A percentile compares a stretch with the other conserved stretches of the same genome.
phyloP scores from a whole-genome alignment of 2,797 vertebrate species.

The Thalassophryne amazonica region DNA sequence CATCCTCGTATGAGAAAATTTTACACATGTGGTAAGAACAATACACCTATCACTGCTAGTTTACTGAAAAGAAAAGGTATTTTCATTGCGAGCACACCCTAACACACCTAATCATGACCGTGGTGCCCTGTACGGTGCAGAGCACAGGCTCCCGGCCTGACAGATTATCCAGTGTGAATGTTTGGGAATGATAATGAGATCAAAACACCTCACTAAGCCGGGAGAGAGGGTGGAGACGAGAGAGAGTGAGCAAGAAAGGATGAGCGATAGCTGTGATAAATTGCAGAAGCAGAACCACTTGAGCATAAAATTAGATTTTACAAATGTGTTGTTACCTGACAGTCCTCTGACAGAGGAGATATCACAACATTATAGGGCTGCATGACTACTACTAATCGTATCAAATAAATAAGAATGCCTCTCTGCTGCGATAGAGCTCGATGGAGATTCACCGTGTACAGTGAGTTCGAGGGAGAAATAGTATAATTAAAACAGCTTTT shows the following conservation, averaged over 20 bases:
- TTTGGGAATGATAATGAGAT: conserved; percentile 81
- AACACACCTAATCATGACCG: conserved; percentile 58
- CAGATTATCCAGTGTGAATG: conserved; percentile 77
- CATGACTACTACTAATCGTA: conserved; percentile 79
- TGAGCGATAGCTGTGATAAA: conserved; percentile 78
- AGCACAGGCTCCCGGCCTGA: conserved; percentile 62
- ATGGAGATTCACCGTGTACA: conserved; percentile 54
- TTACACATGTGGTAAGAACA: conserved; percentile 18
- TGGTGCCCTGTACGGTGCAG: conserved; percentile 55
- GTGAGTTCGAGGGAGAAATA: conserved; percentile 45
- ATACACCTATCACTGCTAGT: conserved; percentile 34
- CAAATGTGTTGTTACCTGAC: conserved; percentile 86
- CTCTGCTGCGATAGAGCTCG: conserved; percentile 54
- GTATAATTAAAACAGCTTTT: conserved; percentile 72
- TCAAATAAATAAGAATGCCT: conserved; percentile 77
- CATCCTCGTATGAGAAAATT: conserved; percentile 34
- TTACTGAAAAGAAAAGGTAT: conserved; percentile 20
- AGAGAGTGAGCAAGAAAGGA: conserved; percentile 43
- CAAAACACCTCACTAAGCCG: conserved; percentile 71
- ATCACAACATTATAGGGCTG: conserved; percentile 75
- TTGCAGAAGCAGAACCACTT: conserved; percentile 82
- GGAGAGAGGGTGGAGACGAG: conserved; percentile 65
- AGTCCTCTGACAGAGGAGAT: conserved; percentile 81
- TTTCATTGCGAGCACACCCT: conserved; percentile 58
- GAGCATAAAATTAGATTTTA: conserved; percentile 91